Conservation (phyloP, 2,888 invertebrate species). For the Drosophila picticornis region DNA sequence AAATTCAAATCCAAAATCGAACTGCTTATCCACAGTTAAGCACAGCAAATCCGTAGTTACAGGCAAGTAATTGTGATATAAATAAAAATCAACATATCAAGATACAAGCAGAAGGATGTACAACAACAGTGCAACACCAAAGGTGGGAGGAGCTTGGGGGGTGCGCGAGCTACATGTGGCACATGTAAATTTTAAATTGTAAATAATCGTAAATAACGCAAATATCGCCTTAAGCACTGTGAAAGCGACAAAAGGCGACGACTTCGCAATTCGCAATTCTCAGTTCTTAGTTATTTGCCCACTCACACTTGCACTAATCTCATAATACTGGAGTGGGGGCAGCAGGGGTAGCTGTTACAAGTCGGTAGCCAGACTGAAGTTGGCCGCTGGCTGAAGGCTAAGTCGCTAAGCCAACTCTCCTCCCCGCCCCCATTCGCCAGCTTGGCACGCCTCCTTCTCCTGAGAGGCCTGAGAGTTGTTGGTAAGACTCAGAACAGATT, state of each 20-base stretch:
- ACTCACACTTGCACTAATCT: conserved; percentile 69
- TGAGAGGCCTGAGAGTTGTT: background rate
- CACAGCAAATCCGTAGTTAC: conserved; percentile 53
- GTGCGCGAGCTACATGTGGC: conserved; percentile 36
- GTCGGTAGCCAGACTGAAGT: conserved; percentile 53
- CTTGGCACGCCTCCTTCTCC: background rate
- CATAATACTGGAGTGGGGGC: conserved; percentile 46
- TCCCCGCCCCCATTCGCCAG: background rate
- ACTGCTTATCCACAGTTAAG: conserved; percentile 42
- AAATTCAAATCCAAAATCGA: background rate
- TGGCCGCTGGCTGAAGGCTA: conserved; percentile 47
- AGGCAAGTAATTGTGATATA: conserved; percentile 70
- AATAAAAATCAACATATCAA: conserved; percentile 78
- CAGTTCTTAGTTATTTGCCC: conserved; percentile 54
- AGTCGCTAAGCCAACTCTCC: conserved; percentile 49
- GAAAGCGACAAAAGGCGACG: conserved; percentile 73
- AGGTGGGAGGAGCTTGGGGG: background rate
- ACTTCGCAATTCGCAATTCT: conserved; percentile 16
- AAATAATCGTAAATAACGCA: conserved; percentile 84
- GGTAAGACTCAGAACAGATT: conserved; percentile 61
- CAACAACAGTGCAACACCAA: conserved; percentile 22
- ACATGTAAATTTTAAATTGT: conserved; percentile 81
- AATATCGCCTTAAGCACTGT: conserved; percentile 80
- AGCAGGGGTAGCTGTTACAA: conserved; percentile 27
- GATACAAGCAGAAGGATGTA: conserved; percentile 70